Evolutionary conservation across 2,113 vertebrate species (phyloP), one percentile per base, ranked within the genome.

Genomic region (Bubo scandiacus): DNA sequence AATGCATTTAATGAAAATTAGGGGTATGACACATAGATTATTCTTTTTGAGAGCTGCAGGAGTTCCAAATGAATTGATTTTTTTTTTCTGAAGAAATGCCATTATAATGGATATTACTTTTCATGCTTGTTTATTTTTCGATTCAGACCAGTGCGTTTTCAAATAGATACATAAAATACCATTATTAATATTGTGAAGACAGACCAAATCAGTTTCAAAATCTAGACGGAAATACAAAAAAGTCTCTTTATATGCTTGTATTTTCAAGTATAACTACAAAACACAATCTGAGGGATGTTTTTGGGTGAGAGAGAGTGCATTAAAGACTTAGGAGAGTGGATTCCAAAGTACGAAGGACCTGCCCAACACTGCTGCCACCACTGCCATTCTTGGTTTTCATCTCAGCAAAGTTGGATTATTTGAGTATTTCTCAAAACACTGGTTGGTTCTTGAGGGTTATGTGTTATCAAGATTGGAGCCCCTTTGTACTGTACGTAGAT

Each of bases 391-490:
- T 11, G 1, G 27, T n/a, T 83, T 86, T 85, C 22, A n/a, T 38
- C 16, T 32, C 43, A 30, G 1, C 12, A 1, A 6, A 42, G 15
- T 3, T 71, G 78, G 57, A 21, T 58, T 52, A 1, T 80, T 66
- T 74, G 58, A 66, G 23, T 21, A 15, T 57, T 95, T 68, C 29
- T 78, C 49, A 58, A 82, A 62, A 25, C 17, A 27, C 40, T 34
- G 30, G 6, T 68, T 85, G 34, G 16, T 68, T 86, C 36, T 51
- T 51, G 26, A 21, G 34, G 9, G 11, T 45, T 12, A 4, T 5
- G 1, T 3, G 1, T 49, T 42, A 7, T 4, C 52, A 59, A 14
- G 2, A 4, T 4, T 21, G 65, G n/a, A 74, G 18, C 14, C 54
- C 27, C 18, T 17, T 65, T 72, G 52, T 58, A 27, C 38, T 58